Evolutionary conservation across 2,797 vertebrate species (phyloP), one percentile per base, ranked within the genome.

Genomic region (Otolemur crassicaudatus): DNA sequence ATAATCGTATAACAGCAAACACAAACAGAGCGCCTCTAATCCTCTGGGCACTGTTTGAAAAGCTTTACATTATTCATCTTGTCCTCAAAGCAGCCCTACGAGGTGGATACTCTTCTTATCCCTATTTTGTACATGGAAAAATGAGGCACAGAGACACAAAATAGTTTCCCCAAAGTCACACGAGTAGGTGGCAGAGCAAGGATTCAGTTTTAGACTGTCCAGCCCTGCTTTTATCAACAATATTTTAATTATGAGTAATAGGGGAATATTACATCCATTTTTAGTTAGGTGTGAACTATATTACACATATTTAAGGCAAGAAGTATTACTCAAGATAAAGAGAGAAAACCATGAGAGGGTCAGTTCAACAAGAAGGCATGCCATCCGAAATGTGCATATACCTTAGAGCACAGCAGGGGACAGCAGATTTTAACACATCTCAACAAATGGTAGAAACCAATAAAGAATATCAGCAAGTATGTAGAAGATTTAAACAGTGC

Each of bases 261-360:
- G 7, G 8, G 31, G 9, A 85, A 49, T 87, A 61, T 14, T 46
- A 20, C 5, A 58, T 22, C 40, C 70, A 46, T 70, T 80, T 87
- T 86, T 87, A 49, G 27, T 76, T 82, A 83, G 60, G 4, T 72
- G 27, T 25, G 81, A 85, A 34, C 19, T 81, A n/a, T 46, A 49
- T 69, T 79, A 90, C 2, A 53, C 58, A 91, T 34, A 40, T 40
- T 40, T 92, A 96, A 96, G 60, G 49, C 34, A 58, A 69, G 61
- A 92, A 95, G 60, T 81, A 49, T 40, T 91, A 70, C 27, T 93
- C 34, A 29, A 73, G 46, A 72, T 67, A 76, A 73, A 93, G 37
- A 88, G 10, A 22, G 34, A 73, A 12, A 53, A 63, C 34, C 90
- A 25, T 43, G 40, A 89, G 75, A 89, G 34, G 10, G 69, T 40